Evolutionary conservation across 2,113 vertebrate genomes (phyloP), one percentile per base, ranked within the genome.

Genomic region (Taurulus bubalis): DNA sequence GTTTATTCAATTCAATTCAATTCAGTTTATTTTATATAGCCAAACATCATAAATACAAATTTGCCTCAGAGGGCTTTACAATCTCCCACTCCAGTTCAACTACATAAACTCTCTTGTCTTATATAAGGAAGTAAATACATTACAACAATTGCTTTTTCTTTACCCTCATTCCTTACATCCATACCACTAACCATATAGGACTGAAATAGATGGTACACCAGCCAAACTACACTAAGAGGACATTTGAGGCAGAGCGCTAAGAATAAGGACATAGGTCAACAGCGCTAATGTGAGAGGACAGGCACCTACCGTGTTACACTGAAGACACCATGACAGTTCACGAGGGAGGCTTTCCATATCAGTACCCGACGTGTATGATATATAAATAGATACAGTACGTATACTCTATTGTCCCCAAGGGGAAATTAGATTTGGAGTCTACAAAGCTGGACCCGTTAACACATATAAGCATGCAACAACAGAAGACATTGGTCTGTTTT

Each of bases 261-360:
- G 83, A 90, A 88, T 89, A 88, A 82, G 75, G 79, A 72, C 86
- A 82, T 79, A 77, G 78, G 84, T 91, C 86, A 91, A 88, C 80
- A 81, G 55, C 20, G 12, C 74, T 60, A 62, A 73, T 51, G 59
- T 51, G 45, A 72, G 42, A 18, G 26, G 80, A 87, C 64, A 49
- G 53, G 36, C 56, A 53, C 32, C 67, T 71, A 59, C 83, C 74
- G 71, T 77, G 75, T 77, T 82, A 84, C 28, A 65, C 75, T 71
- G 11, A n/a, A 64, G 24, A 78, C 55, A 14, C 56, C 22, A 73
- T 24, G 47, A 26, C 58, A 72, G 42, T 80, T 64, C 11, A 49
- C 14, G 2, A 32, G 38, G 38, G 34, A 32, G 58, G 14, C 6
- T 62, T 75, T 28, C 4, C 65, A 68, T 8, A 18, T 51, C 28